Percentiles rank a stretch among this genome's conserved stretches.
Evolutionary conservation across 2,797 vertebrate species (phyloP).

Genomic region (Sphenopsis melanotis): DNA sequence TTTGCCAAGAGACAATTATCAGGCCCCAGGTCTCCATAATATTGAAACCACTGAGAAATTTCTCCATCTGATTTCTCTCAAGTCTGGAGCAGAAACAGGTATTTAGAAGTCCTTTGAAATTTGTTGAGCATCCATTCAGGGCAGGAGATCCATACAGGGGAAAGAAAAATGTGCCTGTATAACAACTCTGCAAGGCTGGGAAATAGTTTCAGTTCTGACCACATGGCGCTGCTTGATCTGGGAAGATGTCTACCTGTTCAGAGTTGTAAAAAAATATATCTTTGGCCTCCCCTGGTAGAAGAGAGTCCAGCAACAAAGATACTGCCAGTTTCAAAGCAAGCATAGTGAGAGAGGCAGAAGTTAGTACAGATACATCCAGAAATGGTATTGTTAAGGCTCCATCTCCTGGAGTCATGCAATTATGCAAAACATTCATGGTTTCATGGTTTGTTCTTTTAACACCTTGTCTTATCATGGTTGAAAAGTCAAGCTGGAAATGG

Average conservation of each 20-base stretch:
- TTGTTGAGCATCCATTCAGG: not conserved
- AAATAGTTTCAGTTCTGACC: not conserved
- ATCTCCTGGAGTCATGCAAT: conserved; percentile 6
- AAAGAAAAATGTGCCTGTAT: not conserved
- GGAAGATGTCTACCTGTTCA: not conserved
- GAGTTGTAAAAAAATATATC: not conserved
- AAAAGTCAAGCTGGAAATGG: not conserved
- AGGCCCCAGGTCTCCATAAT: not conserved
- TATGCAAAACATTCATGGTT: not conserved
- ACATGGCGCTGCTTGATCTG: not conserved
- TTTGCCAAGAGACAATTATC: not conserved
- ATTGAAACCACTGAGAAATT: not conserved
- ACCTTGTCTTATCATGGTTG: not conserved
- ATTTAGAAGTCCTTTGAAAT: not conserved
- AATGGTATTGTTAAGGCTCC: not conserved
- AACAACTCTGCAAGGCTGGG: not conserved
- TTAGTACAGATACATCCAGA: not conserved
- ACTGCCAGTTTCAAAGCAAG: not conserved
- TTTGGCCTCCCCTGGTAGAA: not conserved
- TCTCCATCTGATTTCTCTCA: not conserved
- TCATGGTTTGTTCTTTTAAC: not conserved
- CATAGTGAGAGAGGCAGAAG: not conserved
- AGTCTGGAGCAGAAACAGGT: not conserved
- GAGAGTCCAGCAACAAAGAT: not conserved
- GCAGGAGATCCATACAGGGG: not conserved